Base-by-base conservation (phyloP, 2,113 vertebrate genomes). In the Macheiramphus alcinus region DNA sequence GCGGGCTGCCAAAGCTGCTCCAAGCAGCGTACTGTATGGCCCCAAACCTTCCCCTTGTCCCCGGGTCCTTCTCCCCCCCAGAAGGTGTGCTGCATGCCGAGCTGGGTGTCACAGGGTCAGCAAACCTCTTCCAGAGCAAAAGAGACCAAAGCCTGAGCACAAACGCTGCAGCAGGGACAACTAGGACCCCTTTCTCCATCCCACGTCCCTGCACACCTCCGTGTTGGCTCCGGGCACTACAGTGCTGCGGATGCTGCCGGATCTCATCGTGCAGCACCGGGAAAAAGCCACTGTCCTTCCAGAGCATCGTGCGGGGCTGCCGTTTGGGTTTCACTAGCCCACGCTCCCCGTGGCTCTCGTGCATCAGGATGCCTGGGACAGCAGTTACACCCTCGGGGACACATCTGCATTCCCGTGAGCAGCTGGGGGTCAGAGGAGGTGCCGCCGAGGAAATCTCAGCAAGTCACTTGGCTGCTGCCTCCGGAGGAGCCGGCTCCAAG, bases 321-420 rank as follows among this genome's bases (percentile, higher is more conserved):
- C 26, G 8, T 10, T 22, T 4, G 6, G 11, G 36, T 7, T 27
- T 66, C 61, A 23, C 31, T 7, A 12, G 32, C 2, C 25, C 26
- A 2, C 16, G 14, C 15, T 82, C 19, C 31, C 13, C 0, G 20
- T 47, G 0, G 17, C 22, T 80, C 12, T 58, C 0, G 0, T 0
- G 0, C n/a, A 21, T 20, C 20, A 20, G 10, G 38, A 9, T 50
- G 36, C 27, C 38, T 29, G 27, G 31, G 26, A 7, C 4, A 4
- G 48, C 32, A 47, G 23, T 48, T 53, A 38, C 7, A 2, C 7
- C 29, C 61, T 26, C 9, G 4, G 23, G 36, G 29, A 42, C 36
- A 20, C 14, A 38, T 8, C n/a, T 89, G 63, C 61, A 74, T 26
- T 27, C 14, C 63, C 27, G 6, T 17, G 29, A 75, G 65, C 47